These are phyloP conservation scores for Pterophyllum scalare DNA, from an alignment of 2,113 vertebrate genomes.

Conservation along the genomic window DNA sequence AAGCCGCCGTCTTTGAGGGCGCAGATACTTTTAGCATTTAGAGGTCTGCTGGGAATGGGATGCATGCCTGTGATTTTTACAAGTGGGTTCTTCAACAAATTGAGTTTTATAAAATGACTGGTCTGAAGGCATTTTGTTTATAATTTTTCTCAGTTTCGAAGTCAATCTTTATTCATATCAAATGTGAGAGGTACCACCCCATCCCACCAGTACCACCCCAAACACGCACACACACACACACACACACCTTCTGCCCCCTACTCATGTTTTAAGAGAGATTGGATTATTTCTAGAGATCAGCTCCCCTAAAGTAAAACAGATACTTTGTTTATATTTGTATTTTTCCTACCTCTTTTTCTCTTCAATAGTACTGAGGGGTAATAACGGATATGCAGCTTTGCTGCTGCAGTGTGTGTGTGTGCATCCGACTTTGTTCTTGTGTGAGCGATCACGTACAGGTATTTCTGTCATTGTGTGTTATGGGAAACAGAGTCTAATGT, in stretches of 20 bases:
- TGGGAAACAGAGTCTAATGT: constrained; percentile 70
- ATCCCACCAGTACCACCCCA: too few relatives aligned
- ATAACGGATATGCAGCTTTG: constrained; percentile 12
- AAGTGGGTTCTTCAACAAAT: constrained; percentile 73
- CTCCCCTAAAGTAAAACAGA: constrained; percentile 30
- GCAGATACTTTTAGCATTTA: constrained; percentile 55
- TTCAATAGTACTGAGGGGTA: constrained; percentile 9
- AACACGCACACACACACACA: neutral
- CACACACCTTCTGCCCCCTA: neutral
- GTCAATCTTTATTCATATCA: constrained; percentile 64
- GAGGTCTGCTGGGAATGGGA: constrained; percentile 51
- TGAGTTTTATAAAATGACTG: constrained; percentile 68
- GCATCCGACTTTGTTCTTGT: constrained; percentile 23
- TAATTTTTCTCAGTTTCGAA: constrained; percentile 56
- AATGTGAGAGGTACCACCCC: constrained; percentile 36
- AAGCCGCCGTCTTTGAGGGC: constrained; percentile 29
- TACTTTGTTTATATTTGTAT: constrained; percentile 31
- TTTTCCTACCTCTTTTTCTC: neutral
- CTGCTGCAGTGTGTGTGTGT: neutral
- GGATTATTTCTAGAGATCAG: constrained; percentile 49
- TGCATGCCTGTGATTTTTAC: constrained; percentile 42
- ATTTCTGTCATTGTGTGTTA: constrained; percentile 72
- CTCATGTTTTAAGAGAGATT: constrained; percentile 47
- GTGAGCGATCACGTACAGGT: constrained; percentile 37
- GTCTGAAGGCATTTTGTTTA: constrained; percentile 64